phyloP scores from a whole-genome alignment of 2,797 vertebrate genomes.

The Carduelis carduelis region DNA sequence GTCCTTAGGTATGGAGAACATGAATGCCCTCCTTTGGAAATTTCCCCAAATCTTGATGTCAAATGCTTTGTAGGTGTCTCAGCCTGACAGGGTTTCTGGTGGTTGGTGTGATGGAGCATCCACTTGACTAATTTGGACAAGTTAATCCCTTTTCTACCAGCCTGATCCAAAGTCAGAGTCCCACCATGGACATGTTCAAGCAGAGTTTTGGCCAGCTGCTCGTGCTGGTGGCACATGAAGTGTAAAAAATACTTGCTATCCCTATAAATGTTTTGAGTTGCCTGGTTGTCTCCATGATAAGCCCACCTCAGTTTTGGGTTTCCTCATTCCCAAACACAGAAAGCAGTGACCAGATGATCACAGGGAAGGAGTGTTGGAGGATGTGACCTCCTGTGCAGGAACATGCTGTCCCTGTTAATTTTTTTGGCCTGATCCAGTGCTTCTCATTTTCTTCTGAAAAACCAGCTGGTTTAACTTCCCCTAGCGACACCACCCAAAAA shows the following conservation, averaged over 20 bases:
- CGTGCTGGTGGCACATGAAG: not conserved
- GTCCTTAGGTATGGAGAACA: not conserved
- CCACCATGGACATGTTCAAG: not conserved
- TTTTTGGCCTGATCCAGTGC: not conserved
- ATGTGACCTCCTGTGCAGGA: not conserved
- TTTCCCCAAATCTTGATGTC: rapidly evolving
- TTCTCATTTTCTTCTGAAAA: not conserved
- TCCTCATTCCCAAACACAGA: not conserved
- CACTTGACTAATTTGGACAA: not conserved
- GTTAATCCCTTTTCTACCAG: not conserved
- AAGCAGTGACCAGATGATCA: not conserved
- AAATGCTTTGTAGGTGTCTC: not conserved
- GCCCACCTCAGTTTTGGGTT: not conserved
- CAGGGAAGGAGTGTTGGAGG: not conserved
- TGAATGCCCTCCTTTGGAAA: not conserved
- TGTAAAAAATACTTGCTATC: not conserved
- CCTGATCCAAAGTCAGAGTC: not conserved
- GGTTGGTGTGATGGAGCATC: not conserved
- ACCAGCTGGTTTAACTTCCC: not conserved
- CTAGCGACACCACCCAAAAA: not conserved
- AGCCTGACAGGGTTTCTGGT: not conserved
- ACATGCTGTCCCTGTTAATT: not conserved
- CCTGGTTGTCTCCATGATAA: not conserved
- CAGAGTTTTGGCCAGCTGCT: not conserved
- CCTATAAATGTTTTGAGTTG: not conserved